Base-by-base conservation (phyloP, 2,797 vertebrate species). In the Sebastes minor region DNA sequence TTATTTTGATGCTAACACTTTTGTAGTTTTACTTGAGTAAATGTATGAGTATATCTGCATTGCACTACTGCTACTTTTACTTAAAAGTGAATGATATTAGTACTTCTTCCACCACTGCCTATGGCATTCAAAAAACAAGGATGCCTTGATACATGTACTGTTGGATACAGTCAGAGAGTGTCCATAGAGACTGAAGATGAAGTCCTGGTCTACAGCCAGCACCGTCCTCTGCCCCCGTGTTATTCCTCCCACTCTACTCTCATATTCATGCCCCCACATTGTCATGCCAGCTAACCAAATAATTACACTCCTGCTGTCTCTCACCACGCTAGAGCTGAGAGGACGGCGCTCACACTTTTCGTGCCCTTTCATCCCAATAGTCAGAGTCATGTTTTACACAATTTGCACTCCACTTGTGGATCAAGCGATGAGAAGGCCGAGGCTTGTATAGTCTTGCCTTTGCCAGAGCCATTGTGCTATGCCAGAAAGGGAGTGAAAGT, bases 301-400 rank as follows among this genome's bases (percentile, higher is more conserved):
- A 62, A 85, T 88, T 72, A 63, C 14, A 30, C 62, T 59, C 42
- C 71, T 13, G 33, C 13, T 18, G 13, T 68, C 63, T 73, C 38
- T 23, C 59, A 22, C 35, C 12, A 18, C 49, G 38, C 22, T 8
- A 3, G 5, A 33, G 62, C 56, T 74, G 71, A 76, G 78, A 69
- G 9, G 49, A 70, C 42, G 2, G 13, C 46, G 69, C 23, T 1
- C 8, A 74, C 66, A 70, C 42, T 11, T 32, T 52, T 35, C 14
- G 28, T 71, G 52, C 30, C 62, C 76, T 87, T 74, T 78, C 72
- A 82, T 68, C 66, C 27, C 28, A 27, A 16, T 5, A 64, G 32
- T 46, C 76, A 61, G 30, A 76, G 35, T 63, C 67, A 80, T 83
- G 71, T 80, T 87, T 84, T 61, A 78, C 57, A 73, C 33, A 52